Conservation (phyloP, 2,113 vertebrate genomes). For the Oreotragus oreotragus region DNA sequence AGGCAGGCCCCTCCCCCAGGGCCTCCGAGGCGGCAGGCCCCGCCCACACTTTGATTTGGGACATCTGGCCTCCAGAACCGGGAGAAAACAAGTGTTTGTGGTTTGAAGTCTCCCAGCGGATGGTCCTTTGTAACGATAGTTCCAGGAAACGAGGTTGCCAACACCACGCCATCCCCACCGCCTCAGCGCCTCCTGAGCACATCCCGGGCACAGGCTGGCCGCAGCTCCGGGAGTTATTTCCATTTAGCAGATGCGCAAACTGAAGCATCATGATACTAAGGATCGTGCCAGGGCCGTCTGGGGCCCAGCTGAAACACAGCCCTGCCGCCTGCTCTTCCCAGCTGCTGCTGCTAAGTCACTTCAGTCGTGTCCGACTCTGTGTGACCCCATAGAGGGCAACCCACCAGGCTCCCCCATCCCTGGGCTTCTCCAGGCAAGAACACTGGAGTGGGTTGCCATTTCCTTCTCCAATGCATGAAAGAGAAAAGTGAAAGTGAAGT, state of each 20-base stretch:
- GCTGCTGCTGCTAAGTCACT: too few species aligned
- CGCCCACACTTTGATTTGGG: background rate
- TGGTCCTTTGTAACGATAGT: background rate
- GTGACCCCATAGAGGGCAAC: too few species aligned
- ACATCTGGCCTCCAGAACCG: background rate
- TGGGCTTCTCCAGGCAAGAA: too few species aligned
- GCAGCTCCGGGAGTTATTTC: background rate
- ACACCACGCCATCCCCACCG: accelerated
- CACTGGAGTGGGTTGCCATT: too few species aligned
- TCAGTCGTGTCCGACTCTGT: too few species aligned
- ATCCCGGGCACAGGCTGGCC: background rate
- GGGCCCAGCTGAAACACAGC: background rate
- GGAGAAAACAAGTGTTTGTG: background rate
- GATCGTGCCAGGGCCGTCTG: background rate
- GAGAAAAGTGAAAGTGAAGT: too few species aligned
- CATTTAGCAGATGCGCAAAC: background rate
- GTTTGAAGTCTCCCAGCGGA: background rate
- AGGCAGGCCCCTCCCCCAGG: background rate
- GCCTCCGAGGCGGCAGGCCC: background rate
- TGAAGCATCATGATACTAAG: background rate
- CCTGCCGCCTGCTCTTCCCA: background rate
- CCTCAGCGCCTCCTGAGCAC: background rate
- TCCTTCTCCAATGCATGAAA: too few species aligned
- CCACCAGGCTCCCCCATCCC: too few species aligned
- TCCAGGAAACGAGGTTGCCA: background rate